Evolutionary conservation across 2,888 invertebrate species (phyloP).

Genomic region (Drosophila infuscata): DNA sequence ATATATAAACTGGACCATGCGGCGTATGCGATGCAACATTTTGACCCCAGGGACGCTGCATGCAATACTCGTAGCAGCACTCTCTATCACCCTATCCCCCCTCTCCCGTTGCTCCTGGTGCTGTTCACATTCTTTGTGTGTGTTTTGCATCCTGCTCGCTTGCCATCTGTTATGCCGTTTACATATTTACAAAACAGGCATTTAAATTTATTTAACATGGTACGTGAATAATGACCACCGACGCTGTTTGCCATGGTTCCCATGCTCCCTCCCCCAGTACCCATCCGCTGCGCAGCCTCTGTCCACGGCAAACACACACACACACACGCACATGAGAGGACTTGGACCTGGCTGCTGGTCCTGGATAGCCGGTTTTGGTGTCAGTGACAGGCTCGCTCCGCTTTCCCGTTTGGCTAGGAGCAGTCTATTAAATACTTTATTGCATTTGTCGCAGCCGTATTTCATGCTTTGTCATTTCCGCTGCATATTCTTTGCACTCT

Average conservation of each 20-base stretch:
- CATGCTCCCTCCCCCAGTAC: slow-evolving; percentile 39
- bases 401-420: slow-evolving; percentile 58
- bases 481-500: slow-evolving; percentile 73
- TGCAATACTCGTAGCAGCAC: not conserved
- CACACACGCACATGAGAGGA: slow-evolving; percentile 24
- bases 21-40: slow-evolving; percentile 21
- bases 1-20: slow-evolving; percentile 27
- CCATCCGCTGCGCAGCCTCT: not conserved
- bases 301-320: not conserved
- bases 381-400: slow-evolving; percentile 66
- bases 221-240: slow-evolving; percentile 79
- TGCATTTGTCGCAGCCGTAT: slow-evolving; percentile 83
- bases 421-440: slow-evolving; percentile 84
- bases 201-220: slow-evolving; percentile 80
- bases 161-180: slow-evolving; percentile 74
- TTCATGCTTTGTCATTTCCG: slow-evolving; percentile 80
- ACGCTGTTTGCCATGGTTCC: slow-evolving; percentile 56
- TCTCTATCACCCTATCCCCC: not conserved
- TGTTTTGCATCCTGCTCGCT: slow-evolving; percentile 3
- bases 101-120: not conserved
- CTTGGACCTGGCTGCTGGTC: slow-evolving; percentile 28
- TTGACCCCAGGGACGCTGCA: slow-evolving; percentile 25
- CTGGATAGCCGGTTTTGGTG: slow-evolving; percentile 50
- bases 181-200: slow-evolving; percentile 81
- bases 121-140: slow-evolving; percentile 6